Percentiles rank a stretch among this genome's conserved stretches.
These are phyloP conservation scores for Colaptes auratus DNA, from an alignment of 2,113 vertebrate species.

Conservation along the genomic window DNA sequence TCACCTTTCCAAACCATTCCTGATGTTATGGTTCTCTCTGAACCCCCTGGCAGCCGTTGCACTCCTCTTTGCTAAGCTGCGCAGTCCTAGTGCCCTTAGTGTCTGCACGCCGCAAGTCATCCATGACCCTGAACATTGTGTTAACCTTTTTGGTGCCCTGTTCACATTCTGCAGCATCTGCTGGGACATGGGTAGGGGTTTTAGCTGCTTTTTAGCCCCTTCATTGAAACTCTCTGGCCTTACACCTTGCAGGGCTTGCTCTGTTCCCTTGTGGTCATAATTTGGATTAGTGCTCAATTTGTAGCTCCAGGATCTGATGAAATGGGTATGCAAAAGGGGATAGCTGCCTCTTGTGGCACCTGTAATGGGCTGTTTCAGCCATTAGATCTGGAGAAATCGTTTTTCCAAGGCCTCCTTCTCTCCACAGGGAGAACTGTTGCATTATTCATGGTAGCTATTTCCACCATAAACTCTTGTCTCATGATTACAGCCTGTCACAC, in stretches of 20 bases:
- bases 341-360: conserved; percentile 37
- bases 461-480: conserved; percentile 5
- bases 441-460: conserved; percentile 43
- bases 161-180: background rate
- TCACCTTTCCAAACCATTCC: background rate
- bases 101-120: background rate
- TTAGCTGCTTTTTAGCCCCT: background rate
- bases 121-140: rapidly evolving
- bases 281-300: background rate
- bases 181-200: background rate
- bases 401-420: conserved; percentile 38
- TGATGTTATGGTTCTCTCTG: background rate
- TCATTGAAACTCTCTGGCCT: background rate
- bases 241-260: background rate
- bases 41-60: rapidly evolving
- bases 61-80: background rate
- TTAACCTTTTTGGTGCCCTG: background rate
- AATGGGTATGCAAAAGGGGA: conserved; percentile 44
- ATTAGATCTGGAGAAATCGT: conserved; percentile 49
- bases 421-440: conserved; percentile 11
- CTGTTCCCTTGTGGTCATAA: background rate
- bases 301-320: background rate
- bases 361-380: conserved; percentile 47
- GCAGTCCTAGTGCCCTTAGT: background rate
- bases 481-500: background rate